A percentile compares a stretch with the other conserved stretches of the same genome.
Evolutionary conservation across 2,888 invertebrate species (phyloP).

Genomic region (Nephrotoma appendiculata): DNA sequence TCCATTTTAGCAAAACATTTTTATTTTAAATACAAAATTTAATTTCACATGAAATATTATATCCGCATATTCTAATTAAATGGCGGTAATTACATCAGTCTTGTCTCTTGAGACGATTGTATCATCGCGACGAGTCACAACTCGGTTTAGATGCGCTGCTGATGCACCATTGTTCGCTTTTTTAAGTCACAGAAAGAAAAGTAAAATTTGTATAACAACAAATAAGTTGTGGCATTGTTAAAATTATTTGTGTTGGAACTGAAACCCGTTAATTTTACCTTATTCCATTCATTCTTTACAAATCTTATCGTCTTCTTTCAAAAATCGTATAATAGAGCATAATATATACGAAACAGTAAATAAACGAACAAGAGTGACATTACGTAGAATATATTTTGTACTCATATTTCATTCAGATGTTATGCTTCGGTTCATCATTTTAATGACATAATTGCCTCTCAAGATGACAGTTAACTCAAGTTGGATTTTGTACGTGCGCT

Average conservation of each 20-base stretch:
- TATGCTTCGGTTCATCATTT: background rate
- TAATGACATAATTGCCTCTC: background rate
- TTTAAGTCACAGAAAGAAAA: background rate
- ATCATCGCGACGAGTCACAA: background rate
- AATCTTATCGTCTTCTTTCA: background rate
- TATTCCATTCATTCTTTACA: background rate
- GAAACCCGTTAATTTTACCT: background rate
- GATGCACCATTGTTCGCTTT: background rate
- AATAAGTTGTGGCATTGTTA: background rate
- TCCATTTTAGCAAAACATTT: background rate
- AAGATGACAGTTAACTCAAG: background rate
- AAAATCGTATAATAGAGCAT: background rate
- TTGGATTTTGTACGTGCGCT: background rate
- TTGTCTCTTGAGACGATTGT: background rate
- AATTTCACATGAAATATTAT: background rate
- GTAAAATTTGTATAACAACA: background rate
- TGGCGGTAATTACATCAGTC: background rate
- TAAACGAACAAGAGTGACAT: background rate
- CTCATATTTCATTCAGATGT: background rate
- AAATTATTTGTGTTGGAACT: background rate
- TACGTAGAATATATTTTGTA: background rate
- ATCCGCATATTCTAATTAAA: background rate
- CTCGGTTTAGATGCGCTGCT: background rate
- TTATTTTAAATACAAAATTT: background rate
- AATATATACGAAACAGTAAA: background rate